These are phyloP conservation scores for Saturnia pavonia DNA, from an alignment of 2,888 invertebrate species.

Conservation along the genomic window DNA sequence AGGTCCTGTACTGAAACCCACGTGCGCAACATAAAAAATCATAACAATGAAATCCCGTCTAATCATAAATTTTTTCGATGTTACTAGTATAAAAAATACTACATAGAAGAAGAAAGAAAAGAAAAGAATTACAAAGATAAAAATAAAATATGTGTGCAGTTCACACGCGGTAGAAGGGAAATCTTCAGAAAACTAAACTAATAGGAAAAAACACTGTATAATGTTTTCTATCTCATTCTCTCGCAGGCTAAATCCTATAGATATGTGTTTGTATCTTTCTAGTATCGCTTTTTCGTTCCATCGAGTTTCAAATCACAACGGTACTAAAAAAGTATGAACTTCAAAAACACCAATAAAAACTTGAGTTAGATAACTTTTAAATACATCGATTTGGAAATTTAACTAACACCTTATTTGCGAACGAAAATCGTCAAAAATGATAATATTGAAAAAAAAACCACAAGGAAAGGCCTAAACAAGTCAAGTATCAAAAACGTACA, in stretches of 20 bases:
- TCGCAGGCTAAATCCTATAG: too few relatives aligned
- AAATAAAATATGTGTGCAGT: too few relatives aligned
- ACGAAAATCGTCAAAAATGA: background rate
- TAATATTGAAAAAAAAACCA: background rate
- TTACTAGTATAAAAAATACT: background rate
- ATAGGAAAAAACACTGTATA: too few relatives aligned
- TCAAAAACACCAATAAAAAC: background rate
- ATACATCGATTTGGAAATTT: background rate
- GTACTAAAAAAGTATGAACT: too few relatives aligned
- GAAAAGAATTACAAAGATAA: background rate
- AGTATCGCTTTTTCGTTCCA: too few relatives aligned
- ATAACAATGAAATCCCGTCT: conserved; percentile 20
- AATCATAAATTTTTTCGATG: conserved; percentile 13
- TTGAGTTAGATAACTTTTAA: background rate
- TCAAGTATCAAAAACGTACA: conserved; percentile 76
- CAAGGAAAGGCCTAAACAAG: background rate
- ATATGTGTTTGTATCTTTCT: too few relatives aligned
- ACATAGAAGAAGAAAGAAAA: background rate
- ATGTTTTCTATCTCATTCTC: too few relatives aligned
- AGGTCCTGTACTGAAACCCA: conserved; percentile 60
- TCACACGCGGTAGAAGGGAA: too few relatives aligned
- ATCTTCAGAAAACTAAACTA: too few relatives aligned
- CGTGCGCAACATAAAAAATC: conserved; percentile 62
- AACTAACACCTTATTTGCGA: background rate
- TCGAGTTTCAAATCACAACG: too few relatives aligned